phyloP scores from a whole-genome alignment of 1,140 invertebrate genomes.

The Bombus picipes region DNA sequence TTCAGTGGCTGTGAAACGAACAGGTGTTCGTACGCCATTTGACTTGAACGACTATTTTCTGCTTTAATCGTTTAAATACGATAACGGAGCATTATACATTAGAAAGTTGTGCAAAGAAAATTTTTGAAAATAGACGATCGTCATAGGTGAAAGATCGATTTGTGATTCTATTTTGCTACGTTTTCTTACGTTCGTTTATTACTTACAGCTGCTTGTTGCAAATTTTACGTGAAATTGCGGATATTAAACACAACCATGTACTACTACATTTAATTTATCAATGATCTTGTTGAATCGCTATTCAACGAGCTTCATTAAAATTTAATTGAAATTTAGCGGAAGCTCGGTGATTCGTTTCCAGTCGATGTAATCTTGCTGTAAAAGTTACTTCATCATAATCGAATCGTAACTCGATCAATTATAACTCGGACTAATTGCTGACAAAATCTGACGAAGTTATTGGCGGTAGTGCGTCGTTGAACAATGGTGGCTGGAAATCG shows the following conservation, averaged over 20 bases:
- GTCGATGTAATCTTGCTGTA: conserved; percentile 15
- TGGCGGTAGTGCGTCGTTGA: not conserved
- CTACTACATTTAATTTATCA: not conserved
- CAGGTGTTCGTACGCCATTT: not conserved
- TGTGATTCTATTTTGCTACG: too few species aligned
- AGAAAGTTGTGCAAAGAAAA: too few species aligned
- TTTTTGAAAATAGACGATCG: too few species aligned
- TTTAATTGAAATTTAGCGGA: not conserved
- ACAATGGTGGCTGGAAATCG: conserved; percentile 22
- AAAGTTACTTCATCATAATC: conserved; percentile 1
- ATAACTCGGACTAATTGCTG: conserved; percentile 30
- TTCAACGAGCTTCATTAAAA: not conserved
- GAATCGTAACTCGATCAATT: conserved; percentile 17
- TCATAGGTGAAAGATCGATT: too few species aligned
- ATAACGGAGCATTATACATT: not conserved
- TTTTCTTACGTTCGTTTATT: too few species aligned
- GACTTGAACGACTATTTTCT: not conserved
- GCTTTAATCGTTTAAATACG: not conserved
- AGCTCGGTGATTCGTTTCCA: not conserved
- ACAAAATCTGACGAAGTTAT: conserved; percentile 34
- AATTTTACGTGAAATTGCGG: not conserved
- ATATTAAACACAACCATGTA: not conserved
- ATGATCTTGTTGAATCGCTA: not conserved
- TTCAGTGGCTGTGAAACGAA: not conserved
- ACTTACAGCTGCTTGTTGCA: too few species aligned